Evolutionary conservation across 2,113 vertebrate species (phyloP).

Genomic region (Callospermophilus lateralis): DNA sequence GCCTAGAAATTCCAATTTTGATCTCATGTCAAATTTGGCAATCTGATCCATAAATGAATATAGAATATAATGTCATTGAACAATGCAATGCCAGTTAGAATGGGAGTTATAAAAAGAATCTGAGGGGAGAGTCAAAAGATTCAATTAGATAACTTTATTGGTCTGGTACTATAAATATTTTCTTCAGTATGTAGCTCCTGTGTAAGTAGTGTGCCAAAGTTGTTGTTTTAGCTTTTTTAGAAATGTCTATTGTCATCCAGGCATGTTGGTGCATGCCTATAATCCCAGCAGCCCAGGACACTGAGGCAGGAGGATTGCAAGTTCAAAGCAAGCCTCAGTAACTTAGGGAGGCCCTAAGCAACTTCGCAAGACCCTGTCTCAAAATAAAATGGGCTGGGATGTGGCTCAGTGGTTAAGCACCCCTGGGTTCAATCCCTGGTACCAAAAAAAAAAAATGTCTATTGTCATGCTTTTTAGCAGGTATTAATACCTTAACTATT

Average conservation of each 20-base stretch:
- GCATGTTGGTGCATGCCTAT: too few relatives aligned
- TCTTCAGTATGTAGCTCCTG: slow-evolving; percentile 3
- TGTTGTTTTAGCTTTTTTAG: neutral
- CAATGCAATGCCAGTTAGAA: neutral
- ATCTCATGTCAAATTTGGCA: slow-evolving; percentile 50
- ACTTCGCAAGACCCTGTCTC: too few relatives aligned
- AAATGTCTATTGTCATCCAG: neutral
- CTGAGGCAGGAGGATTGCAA: too few relatives aligned
- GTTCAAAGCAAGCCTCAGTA: too few relatives aligned
- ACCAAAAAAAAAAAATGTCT: neutral
- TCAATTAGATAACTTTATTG: neutral
- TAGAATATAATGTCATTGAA: neutral
- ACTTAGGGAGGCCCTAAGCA: too few relatives aligned
- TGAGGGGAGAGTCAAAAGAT: neutral
- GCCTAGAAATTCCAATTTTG: slow-evolving; percentile 46
- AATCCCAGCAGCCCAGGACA: too few relatives aligned
- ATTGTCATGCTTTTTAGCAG: neutral
- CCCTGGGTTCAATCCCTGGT: too few relatives aligned
- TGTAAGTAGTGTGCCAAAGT: neutral
- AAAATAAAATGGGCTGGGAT: too few relatives aligned
- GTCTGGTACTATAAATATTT: slow-evolving; percentile 31
- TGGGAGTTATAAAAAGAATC: neutral
- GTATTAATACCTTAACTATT: slow-evolving; percentile 44
- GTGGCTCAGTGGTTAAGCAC: too few relatives aligned
- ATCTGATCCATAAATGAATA: slow-evolving; percentile 15